phyloP scores from a whole-genome alignment of 2,113 vertebrate species.

The Vulpes ferrilata region DNA sequence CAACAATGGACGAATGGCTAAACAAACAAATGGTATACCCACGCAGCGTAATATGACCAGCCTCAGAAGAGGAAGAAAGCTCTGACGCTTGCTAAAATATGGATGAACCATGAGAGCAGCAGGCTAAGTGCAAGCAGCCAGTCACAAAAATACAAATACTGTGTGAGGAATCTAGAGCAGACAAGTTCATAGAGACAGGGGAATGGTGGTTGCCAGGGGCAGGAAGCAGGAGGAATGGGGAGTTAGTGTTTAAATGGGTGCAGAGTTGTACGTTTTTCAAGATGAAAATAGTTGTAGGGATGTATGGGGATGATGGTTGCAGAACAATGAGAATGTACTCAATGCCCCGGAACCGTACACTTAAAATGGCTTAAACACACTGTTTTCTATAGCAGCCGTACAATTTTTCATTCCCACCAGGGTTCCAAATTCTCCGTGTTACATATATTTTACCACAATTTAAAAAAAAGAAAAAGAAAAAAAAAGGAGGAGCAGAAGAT shows the following conservation, averaged over 20 bases:
- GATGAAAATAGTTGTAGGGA: neutral
- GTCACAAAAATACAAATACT: neutral
- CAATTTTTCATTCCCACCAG: neutral
- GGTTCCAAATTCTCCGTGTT: neutral
- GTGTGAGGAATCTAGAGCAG: neutral
- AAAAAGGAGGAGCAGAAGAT: neutral
- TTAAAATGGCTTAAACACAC: neutral
- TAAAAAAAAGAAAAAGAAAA: neutral
- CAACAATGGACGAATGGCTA: neutral
- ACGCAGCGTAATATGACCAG: neutral
- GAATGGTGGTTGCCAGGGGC: neutral
- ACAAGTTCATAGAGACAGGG: neutral
- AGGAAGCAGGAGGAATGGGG: neutral
- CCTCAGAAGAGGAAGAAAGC: neutral
- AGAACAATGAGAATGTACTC: neutral
- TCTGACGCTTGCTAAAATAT: neutral
- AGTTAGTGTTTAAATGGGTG: neutral
- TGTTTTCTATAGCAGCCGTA: neutral
- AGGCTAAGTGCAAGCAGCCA: neutral
- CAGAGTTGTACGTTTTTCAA: neutral
- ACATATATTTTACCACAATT: neutral
- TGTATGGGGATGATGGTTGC: neutral
- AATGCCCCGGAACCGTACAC: neutral
- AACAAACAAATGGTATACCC: neutral
- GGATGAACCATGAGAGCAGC: neutral